Conservation (phyloP, 2,113 vertebrate species). For the Rhombomys opimus region DNA sequence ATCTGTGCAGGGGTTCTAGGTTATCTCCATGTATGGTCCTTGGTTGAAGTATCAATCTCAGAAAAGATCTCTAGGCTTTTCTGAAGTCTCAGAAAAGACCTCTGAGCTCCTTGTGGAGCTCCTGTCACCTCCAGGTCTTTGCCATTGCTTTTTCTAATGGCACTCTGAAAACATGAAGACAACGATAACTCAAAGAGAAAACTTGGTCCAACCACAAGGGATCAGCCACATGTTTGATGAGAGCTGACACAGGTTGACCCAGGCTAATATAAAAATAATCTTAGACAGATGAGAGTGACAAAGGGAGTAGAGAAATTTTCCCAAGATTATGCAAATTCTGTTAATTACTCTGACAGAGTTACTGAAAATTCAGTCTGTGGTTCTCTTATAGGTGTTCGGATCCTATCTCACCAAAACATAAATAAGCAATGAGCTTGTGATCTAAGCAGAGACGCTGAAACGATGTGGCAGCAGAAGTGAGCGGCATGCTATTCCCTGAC, state of each 20-base stretch:
- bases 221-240: background rate
- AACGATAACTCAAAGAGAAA: background rate
- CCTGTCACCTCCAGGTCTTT: background rate
- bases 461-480: background rate
- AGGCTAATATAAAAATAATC: background rate
- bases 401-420: background rate
- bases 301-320: background rate
- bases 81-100: too few species aligned
- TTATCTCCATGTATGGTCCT: too few species aligned
- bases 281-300: background rate
- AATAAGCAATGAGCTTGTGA: background rate
- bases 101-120: too few species aligned
- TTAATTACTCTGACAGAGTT: background rate
- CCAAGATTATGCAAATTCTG: background rate
- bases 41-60: too few species aligned
- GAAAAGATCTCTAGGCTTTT: too few species aligned
- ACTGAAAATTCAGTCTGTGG: background rate
- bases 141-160: background rate
- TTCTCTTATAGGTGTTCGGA: background rate
- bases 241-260: background rate
- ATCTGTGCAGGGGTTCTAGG: too few species aligned
- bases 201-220: background rate
- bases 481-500: too few species aligned
- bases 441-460: background rate
- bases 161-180: background rate